These are phyloP conservation scores for Denticeps clupeoides DNA, from an alignment of 2,797 vertebrate species.

Conservation along the genomic window DNA sequence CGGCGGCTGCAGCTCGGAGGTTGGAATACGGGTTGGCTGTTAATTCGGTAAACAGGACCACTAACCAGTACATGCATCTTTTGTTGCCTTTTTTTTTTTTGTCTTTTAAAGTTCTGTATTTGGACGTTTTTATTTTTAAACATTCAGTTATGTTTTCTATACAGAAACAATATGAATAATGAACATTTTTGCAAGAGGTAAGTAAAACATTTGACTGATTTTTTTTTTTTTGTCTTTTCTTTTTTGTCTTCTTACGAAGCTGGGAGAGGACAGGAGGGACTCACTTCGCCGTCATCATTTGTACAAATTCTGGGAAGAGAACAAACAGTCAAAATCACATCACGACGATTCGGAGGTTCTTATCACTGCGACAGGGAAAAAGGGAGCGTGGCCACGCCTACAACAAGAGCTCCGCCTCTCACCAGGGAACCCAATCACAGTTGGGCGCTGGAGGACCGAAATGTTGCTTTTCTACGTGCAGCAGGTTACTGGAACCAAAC, in stretches of 20 bases:
- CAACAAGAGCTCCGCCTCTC: no score
- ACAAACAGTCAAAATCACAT: not conserved
- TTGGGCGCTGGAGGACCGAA: no score
- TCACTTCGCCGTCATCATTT: constrained; percentile 99
- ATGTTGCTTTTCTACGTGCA: no score
- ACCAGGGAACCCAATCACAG: no score
- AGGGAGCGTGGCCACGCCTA: no score
- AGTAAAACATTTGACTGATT: constrained; percentile 98
- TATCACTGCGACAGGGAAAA: no score
- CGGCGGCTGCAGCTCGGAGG: constrained; percentile 32
- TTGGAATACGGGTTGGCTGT: constrained; percentile 30
- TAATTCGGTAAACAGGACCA: constrained; percentile 70
- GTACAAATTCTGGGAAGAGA: constrained; percentile 65
- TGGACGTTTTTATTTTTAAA: constrained; percentile 82
- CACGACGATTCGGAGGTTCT: no score
- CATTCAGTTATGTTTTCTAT: constrained; percentile 94
- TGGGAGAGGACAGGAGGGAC: constrained; percentile 73
- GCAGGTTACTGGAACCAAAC: no score
- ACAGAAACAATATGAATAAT: constrained; percentile 98
- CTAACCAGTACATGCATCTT: constrained; percentile 90
- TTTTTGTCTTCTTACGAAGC: constrained; percentile 81
- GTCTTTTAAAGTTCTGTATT: constrained; percentile 35
- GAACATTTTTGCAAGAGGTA: constrained; percentile 98
- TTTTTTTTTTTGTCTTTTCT: constrained; percentile 53
- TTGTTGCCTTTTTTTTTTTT: constrained; percentile 37